Evolutionary conservation across 2,113 vertebrate genomes (phyloP).

Genomic region (Sceloporus tristichus): DNA sequence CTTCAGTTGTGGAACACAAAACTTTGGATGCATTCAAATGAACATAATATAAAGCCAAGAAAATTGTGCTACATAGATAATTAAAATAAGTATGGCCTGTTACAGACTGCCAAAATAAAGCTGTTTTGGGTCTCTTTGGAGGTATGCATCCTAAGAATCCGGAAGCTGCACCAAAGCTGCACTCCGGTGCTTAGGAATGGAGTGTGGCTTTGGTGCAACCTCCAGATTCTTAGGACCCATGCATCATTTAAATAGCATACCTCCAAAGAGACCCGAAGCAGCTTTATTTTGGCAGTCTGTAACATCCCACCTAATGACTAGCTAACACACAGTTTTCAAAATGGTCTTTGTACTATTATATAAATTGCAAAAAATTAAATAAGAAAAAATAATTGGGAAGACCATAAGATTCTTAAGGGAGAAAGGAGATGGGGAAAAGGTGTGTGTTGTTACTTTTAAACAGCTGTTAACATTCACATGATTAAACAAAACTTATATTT

Average conservation of each 20-base stretch:
- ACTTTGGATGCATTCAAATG: constrained; percentile 56
- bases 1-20: constrained; percentile 66
- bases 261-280: too few relatives aligned
- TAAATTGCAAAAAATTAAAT: constrained; percentile 46
- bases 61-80: constrained; percentile 42
- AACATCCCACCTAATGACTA: too few relatives aligned
- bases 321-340: constrained; percentile 47
- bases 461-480: constrained; percentile 27
- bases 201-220: too few relatives aligned
- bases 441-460: constrained; percentile 44
- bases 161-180: too few relatives aligned
- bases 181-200: too few relatives aligned
- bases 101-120: too few relatives aligned
- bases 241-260: too few relatives aligned
- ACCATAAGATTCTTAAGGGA: constrained; percentile 58
- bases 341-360: constrained; percentile 44
- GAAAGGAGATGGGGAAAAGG: neutral
- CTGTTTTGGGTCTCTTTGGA: too few relatives aligned
- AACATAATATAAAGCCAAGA: constrained; percentile 20
- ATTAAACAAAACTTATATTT: constrained; percentile 52
- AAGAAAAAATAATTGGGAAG: constrained; percentile 34
- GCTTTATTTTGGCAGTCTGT: too few relatives aligned
- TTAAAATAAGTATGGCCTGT: constrained; percentile 29
- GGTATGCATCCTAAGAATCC: too few relatives aligned
- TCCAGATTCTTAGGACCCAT: too few relatives aligned